These are phyloP conservation scores for Pteromalus puparum DNA, from an alignment of 1,140 invertebrate species.

Conservation along the genomic window DNA sequence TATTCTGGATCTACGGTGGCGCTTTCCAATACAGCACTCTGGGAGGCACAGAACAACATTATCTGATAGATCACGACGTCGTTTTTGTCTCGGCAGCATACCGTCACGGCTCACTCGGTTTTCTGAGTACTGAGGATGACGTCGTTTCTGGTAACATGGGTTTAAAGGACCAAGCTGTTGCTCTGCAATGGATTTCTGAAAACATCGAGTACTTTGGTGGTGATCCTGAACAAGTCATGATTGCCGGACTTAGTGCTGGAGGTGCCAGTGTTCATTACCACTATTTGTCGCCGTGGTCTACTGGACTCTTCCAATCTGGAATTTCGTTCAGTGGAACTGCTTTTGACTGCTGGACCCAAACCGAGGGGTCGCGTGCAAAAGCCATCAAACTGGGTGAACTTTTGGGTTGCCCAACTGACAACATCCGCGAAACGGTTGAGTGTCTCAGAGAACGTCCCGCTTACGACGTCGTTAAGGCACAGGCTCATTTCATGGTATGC, in stretches of 20 bases:
- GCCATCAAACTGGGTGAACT: neutral
- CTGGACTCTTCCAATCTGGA: constrained; percentile 9
- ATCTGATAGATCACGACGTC: constrained; percentile 15
- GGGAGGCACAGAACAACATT: neutral
- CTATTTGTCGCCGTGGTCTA: neutral
- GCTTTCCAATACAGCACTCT: neutral
- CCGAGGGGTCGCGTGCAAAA: neutral
- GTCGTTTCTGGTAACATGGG: constrained; percentile 37
- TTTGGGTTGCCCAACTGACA: neutral
- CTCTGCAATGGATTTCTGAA: neutral
- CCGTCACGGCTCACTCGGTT: neutral
- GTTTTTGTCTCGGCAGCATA: neutral
- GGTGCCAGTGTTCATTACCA: constrained; percentile 31
- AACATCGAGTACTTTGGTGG: constrained; percentile 28
- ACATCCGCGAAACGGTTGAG: neutral
- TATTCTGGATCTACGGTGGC: constrained; percentile 23
- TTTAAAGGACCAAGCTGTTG: constrained; percentile 28
- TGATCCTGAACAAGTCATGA: neutral
- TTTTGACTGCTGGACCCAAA: constrained; percentile 1
- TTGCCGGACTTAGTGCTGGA: constrained; percentile 5
- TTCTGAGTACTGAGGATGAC: constrained; percentile 32
- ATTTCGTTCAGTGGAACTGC: constrained; percentile 36
- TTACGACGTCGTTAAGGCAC: neutral
- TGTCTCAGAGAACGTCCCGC: constrained; percentile 12
- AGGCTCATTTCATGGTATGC: constrained; percentile 9